Evolutionary conservation across 2,888 invertebrate species (phyloP).

Genomic region (Ferrisia virgata): DNA sequence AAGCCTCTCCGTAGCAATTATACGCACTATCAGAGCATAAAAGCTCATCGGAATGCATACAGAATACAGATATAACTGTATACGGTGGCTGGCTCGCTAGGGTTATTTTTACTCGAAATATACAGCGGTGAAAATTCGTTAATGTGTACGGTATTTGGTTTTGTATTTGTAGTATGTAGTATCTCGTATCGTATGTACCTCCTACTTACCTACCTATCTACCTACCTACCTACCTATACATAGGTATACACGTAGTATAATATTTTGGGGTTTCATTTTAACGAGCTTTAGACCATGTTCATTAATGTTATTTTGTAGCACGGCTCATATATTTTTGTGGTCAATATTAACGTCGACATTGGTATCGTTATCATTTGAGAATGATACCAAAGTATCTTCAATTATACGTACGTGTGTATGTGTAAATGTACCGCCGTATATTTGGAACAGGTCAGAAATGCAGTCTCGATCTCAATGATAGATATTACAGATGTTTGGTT

Average conservation of each 20-base stretch:
- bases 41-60: conserved; percentile 25
- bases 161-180: neutral
- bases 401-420: neutral
- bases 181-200: no score
- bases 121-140: conserved; percentile 17
- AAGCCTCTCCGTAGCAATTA: neutral
- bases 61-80: no score
- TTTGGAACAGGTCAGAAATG: no score
- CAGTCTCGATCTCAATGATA: no score
- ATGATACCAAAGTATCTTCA: neutral
- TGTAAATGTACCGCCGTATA: no score
- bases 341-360: neutral
- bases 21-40: conserved; percentile 29
- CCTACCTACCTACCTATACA: no score
- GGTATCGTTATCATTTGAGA: neutral
- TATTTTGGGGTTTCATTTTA: neutral
- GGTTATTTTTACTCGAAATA: neutral
- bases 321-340: neutral
- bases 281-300: neutral
- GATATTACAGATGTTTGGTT: no score
- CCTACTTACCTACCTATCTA: no score
- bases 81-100: neutral
- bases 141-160: neutral
- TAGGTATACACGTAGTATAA: no score
- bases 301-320: neutral